Conservation (phyloP, 2,113 vertebrate genomes). For the mouse (Mus musculus) region GRCm39 chr4:79463001-79463500, state of each 20-base stretch:
- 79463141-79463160: neutral
- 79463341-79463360: neutral
- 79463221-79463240: neutral
- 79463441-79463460: neutral
- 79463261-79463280: neutral
- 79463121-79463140: neutral
- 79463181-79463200: neutral
- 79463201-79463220: neutral
- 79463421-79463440: neutral
- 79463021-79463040: neutral
- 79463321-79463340: neutral
- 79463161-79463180: neutral
- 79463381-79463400: neutral
- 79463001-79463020: neutral
- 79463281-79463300: neutral
- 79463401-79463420: neutral
- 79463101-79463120: neutral
- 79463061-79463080: too few relatives aligned
- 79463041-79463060: too few relatives aligned
- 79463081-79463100: neutral
- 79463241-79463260: too few relatives aligned
- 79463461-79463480: neutral
- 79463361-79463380: neutral
- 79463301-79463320: neutral
- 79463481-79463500: neutral